Conservation (phyloP, 2,888 invertebrate genomes). For the Cordilura impudica region DNA sequence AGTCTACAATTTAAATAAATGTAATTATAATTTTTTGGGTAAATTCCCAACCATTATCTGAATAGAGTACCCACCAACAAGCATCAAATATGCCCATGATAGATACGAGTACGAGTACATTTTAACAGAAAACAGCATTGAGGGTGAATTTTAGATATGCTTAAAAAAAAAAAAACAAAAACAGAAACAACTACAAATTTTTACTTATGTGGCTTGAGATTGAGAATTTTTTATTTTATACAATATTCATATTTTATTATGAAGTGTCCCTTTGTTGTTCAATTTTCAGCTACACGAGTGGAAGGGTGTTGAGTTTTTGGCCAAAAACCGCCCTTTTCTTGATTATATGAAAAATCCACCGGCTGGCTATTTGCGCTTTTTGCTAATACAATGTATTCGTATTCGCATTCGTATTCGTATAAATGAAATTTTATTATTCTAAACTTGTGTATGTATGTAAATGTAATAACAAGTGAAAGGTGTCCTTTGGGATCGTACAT, state of each 20-base stretch:
- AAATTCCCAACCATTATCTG: slow-evolving; percentile 13
- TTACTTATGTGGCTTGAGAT: slow-evolving; percentile 18
- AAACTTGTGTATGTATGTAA: slow-evolving; percentile 27
- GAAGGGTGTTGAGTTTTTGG: slow-evolving; percentile 28
- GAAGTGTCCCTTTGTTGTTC: slow-evolving; percentile 7
- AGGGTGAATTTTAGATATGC: slow-evolving; percentile 35
- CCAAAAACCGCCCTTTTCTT: neutral
- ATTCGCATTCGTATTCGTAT: neutral
- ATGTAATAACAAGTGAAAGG: slow-evolving; percentile 62
- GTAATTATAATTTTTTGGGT: slow-evolving; percentile 57
- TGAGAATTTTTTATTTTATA: slow-evolving; percentile 9
- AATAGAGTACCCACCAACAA: neutral
- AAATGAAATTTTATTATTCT: neutral
- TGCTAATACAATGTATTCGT: slow-evolving; percentile 6
- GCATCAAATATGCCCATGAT: neutral
- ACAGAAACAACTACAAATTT: slow-evolving; percentile 22
- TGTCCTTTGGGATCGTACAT: slow-evolving; percentile 57
- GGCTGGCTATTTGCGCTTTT: slow-evolving; percentile 33
- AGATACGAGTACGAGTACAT: slow-evolving; percentile 2
- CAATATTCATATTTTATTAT: slow-evolving; percentile 40
- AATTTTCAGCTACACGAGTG: slow-evolving; percentile 22
- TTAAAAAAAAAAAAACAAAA: neutral
- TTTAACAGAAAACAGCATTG: neutral
- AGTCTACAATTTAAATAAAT: slow-evolving; percentile 58
- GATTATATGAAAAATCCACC: slow-evolving; percentile 11